Percentiles rank a stretch among this genome's conserved stretches.
Conservation (phyloP, 2,888 invertebrate genomes). For the Parnassius orleans region DNA sequence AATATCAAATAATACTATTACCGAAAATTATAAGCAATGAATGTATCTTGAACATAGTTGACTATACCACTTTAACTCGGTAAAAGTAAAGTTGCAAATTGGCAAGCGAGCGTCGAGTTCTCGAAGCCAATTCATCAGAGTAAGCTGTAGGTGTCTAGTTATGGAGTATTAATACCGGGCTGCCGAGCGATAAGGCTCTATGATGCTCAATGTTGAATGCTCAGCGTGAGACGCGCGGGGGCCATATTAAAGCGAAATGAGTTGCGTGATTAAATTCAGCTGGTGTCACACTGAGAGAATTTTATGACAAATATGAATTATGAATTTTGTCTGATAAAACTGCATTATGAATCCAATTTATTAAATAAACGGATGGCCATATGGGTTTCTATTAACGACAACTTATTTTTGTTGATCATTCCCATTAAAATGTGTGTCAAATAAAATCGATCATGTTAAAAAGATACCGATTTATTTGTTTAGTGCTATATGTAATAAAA, state of each 20-base stretch:
- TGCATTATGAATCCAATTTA: too few relatives aligned
- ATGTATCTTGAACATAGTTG: too few relatives aligned
- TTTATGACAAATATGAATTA: neutral
- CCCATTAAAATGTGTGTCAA: too few relatives aligned
- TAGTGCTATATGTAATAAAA: too few relatives aligned
- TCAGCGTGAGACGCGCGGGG: constrained; percentile 15
- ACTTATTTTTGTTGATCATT: too few relatives aligned
- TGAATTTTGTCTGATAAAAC: too few relatives aligned
- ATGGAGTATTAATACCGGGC: constrained; percentile 53
- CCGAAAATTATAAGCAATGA: too few relatives aligned
- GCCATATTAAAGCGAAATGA: constrained; percentile 37
- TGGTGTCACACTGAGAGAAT: constrained; percentile 36
- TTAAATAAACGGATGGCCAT: too few relatives aligned
- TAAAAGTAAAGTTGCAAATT: constrained; percentile 5
- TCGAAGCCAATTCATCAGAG: constrained; percentile 21
- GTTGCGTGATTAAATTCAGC: constrained; percentile 45
- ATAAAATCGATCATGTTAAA: too few relatives aligned
- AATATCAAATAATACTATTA: too few relatives aligned
- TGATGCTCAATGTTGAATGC: constrained; percentile 55
- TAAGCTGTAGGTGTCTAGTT: constrained; percentile 27
- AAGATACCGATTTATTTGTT: too few relatives aligned
- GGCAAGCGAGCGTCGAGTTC: constrained; percentile 1
- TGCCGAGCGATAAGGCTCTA: constrained; percentile 58
- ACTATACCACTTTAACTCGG: neutral
- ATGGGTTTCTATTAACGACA: too few relatives aligned